A percentile compares a stretch with the other conserved stretches of the same genome.
phyloP scores from a whole-genome alignment of 2,797 vertebrate genomes.

The Pantherophis alleghaniensis region DNA sequence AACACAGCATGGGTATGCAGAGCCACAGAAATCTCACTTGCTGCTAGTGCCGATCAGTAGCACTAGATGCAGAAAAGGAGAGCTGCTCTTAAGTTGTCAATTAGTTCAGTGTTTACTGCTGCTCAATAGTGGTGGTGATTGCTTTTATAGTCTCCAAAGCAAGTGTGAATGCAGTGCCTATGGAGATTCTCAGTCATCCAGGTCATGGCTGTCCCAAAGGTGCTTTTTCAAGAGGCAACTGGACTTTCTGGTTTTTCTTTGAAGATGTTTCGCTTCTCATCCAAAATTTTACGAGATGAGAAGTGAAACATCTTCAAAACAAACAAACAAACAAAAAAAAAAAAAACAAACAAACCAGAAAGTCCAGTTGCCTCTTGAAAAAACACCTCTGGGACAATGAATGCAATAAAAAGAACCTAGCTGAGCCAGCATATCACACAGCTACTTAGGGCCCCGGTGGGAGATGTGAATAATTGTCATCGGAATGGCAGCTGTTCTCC shows the following conservation, averaged over 20 bases:
- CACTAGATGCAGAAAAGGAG: neutral
- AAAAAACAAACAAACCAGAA: no score
- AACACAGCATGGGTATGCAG: neutral
- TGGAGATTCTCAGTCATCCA: no score
- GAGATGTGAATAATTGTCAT: neutral
- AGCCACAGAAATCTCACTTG: conserved; percentile 4
- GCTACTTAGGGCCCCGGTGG: neutral
- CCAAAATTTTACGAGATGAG: no score
- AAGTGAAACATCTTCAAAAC: no score
- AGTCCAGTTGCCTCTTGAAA: no score
- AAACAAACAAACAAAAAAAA: no score
- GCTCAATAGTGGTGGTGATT: neutral
- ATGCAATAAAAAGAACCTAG: neutral
- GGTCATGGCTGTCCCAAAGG: no score
- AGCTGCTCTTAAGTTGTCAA: neutral
- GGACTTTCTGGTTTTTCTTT: no score
- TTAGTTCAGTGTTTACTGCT: neutral
- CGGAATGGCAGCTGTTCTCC: neutral
- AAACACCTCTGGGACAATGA: neutral
- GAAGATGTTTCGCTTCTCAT: no score
- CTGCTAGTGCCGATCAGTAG: neutral
- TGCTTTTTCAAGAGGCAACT: no score
- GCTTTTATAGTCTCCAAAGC: neutral
- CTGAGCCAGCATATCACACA: neutral
- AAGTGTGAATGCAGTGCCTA: neutral